Evolutionary conservation across 2,113 vertebrate species (phyloP), one percentile per base, ranked within the genome.

Genomic region (Ammodytes dubius): DNA sequence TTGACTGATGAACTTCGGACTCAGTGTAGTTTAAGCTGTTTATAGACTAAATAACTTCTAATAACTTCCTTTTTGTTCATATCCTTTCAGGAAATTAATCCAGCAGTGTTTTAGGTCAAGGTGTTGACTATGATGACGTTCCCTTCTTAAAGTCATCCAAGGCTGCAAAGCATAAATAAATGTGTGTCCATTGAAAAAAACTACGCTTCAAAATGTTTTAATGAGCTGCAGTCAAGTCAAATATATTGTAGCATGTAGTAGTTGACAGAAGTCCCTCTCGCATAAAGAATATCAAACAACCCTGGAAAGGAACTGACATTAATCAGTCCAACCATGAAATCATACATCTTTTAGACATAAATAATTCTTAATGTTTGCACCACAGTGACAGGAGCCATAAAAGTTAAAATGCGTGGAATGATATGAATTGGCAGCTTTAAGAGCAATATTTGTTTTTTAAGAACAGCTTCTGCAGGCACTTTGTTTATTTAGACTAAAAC

Each of bases 1-100:
- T 15, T 91, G 86, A 90, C 59, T 86, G 83, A 90, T 87, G 73
- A 82, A 71, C 66, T 73, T 3, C 19, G 40, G 63, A 46, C 14
- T 49, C 42, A 35, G 12, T 39, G 43, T 27, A 6, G 10, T 46
- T 63, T 39, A 35, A 72, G 19, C 37, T 37, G 42, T 59, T 67
- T 3, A 3, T 37, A 68, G 8, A 53, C 15, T 13, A 52, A 47
- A 10, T 5, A 61, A 35, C 14, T 52, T 50, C 2, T 72, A 27
- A 63, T 0, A 3, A 56, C 40, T 57, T 70, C 57, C 39, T 8
- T 4, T 46, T 11, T 53, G 9, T 13, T 37, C 2, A 60, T 37
- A n/a, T 71, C 40, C n/a, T 70, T 35, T 19, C 1, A 56, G 68
- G 9, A 15, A 12, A 43, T 43, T 4, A 0, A 45, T 8, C 14